Conservation (phyloP, 2,888 invertebrate species). For the Eucriotettix oculatus region DNA sequence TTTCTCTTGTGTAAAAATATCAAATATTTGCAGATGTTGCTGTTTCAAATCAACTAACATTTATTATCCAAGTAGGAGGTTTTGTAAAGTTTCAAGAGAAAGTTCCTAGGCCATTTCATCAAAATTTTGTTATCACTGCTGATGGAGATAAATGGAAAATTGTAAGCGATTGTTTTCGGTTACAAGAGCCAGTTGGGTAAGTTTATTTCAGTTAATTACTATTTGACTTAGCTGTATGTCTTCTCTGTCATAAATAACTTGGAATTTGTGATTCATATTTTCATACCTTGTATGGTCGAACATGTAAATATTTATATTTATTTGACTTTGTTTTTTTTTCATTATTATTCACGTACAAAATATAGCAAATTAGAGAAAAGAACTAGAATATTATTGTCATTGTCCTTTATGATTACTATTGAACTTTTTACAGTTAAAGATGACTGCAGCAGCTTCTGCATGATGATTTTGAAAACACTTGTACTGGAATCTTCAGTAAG, state of each 20-base stretch:
- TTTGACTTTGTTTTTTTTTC: no score
- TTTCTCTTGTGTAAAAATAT: not conserved
- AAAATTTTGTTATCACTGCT: constrained; percentile 75
- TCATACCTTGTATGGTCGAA: not conserved
- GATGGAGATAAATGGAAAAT: constrained; percentile 88
- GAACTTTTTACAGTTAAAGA: no score
- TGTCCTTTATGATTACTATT: no score
- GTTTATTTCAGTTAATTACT: not conserved
- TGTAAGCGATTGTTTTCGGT: constrained; percentile 71
- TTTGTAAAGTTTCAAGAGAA: constrained; percentile 55
- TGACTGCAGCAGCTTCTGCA: no score
- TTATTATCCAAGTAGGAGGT: constrained; percentile 70
- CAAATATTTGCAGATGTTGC: constrained; percentile 37
- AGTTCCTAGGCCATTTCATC: constrained; percentile 51
- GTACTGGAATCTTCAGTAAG: no score
- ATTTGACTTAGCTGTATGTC: not conserved
- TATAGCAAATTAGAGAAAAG: no score
- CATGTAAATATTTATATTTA: no score
- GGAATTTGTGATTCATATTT: not conserved
- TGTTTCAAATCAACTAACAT: constrained; percentile 60
- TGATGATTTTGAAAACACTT: no score
- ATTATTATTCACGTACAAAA: no score
- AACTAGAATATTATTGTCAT: no score
- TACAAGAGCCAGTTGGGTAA: constrained; percentile 30
- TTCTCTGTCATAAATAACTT: not conserved